Conservation (phyloP, 2,797 vertebrate species). For the Peromyscus attwateri region DNA sequence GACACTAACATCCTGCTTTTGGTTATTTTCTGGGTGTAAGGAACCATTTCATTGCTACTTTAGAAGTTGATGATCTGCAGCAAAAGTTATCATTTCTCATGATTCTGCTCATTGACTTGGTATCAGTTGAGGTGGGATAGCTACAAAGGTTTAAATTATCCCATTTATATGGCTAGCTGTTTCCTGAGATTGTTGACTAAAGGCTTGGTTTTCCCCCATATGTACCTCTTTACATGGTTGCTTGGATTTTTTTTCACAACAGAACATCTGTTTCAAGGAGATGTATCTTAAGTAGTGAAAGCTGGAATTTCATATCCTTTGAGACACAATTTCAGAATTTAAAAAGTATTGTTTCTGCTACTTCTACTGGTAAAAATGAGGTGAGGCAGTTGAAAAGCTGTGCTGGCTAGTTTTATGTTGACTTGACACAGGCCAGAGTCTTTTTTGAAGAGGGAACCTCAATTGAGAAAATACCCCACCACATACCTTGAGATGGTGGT, state of each 20-base stretch:
- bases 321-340: conserved; percentile 10
- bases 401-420: neutral
- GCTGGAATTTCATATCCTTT: conserved; percentile 39
- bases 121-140: conserved; percentile 30
- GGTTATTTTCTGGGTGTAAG: neutral
- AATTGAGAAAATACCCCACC: neutral
- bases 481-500: neutral
- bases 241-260: neutral
- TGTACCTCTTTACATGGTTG: neutral
- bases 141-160: conserved; percentile 29
- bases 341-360: conserved; percentile 51
- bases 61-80: conserved; percentile 17
- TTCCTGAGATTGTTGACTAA: neutral
- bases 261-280: conserved; percentile 25
- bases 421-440: neutral
- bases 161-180: neutral
- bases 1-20: conserved; percentile 31
- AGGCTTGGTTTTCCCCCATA: neutral
- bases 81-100: conserved; percentile 55
- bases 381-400: neutral
- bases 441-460: neutral
- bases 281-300: conserved; percentile 26
- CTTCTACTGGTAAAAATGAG: conserved; percentile 27
- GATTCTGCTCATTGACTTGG: neutral
- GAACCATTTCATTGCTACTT: neutral